Evolutionary conservation across 2,888 invertebrate species (phyloP).

Genomic region (Athripsodes cinereus): DNA sequence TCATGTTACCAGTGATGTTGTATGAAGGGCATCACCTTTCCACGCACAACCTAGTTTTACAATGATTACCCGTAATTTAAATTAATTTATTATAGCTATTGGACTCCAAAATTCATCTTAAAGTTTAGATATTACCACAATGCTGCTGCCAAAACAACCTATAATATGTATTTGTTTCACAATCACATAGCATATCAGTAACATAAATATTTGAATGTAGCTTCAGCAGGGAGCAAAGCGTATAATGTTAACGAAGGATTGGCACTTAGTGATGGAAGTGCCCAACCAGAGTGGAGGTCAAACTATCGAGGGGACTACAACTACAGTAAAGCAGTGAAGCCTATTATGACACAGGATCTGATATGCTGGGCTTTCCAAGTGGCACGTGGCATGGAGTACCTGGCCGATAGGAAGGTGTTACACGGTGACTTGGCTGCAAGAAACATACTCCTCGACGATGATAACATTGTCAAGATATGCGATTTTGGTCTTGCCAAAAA

Average conservation of each 20-base stretch:
- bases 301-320: constrained; percentile 75
- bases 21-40: too few relatives aligned
- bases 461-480: constrained; percentile 91
- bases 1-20: too few relatives aligned
- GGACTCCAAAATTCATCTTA: too few relatives aligned
- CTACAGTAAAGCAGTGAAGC: constrained; percentile 55
- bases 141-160: too few relatives aligned
- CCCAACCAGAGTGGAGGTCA: constrained; percentile 73
- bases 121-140: too few relatives aligned
- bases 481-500: constrained; percentile 93
- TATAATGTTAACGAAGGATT: constrained; percentile 23
- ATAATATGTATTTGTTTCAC: too few relatives aligned
- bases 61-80: too few relatives aligned
- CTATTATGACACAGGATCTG: constrained; percentile 76
- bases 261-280: constrained; percentile 49
- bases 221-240: too few relatives aligned
- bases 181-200: too few relatives aligned
- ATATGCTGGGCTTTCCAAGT: constrained; percentile 91
- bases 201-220: too few relatives aligned
- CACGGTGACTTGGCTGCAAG: constrained; percentile 88
- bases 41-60: too few relatives aligned
- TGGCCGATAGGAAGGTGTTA: constrained; percentile 79
- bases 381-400: constrained; percentile 91
- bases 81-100: too few relatives aligned
- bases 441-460: constrained; percentile 82